Base-by-base conservation (phyloP, 2,113 vertebrate species). In the Nyctereutes procyonoides region DNA sequence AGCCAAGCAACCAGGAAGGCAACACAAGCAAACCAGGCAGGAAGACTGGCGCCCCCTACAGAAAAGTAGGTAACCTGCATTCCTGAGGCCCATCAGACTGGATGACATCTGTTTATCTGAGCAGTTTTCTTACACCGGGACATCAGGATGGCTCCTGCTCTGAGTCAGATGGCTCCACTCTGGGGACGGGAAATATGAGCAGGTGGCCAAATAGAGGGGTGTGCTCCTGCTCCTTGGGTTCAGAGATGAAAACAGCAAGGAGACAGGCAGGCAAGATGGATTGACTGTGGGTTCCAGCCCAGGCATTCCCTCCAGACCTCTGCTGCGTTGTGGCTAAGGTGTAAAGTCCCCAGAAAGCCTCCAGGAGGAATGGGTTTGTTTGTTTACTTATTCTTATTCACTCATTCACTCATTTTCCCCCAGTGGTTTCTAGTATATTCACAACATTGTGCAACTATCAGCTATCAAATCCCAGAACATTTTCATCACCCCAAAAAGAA, bases 401-500 rank as follows among this genome's bases (percentile, higher is more conserved):
- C 35, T 88, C 71, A 86, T 30, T 71, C 65, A 19, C 28, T 58
- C 65, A 20, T 48, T 55, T 86, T 14, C 15, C 15, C 26, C 63
- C 2, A 28, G 11, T 26, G 35, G 43, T 84, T 97, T 94, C 56
- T 20, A 38, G 58, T 35, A 80, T 53, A 73, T 26, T 91, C 65
- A 83, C 28, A 67, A 90, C 80, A 43, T 4, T 81, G 28, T 82
- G 3, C 63, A 80, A 79, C 48, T 58, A 58, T 38, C 71, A 93
- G 71, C 60, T 67, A 82, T 80, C 22, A 53, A 79, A 90, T 63
- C 90, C 71, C 38, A 92, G 58, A 93, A 94, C 8, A 90, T 35
- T 90, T 65, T 87, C 5, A 8, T 84, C 67, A 69, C 67, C 12
- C 38, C 55, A 13, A 24, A 56, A 62, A 90, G 91, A 95, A 92